Conservation (phyloP, 2,888 invertebrate species). For the Heliothis peltigera region DNA sequence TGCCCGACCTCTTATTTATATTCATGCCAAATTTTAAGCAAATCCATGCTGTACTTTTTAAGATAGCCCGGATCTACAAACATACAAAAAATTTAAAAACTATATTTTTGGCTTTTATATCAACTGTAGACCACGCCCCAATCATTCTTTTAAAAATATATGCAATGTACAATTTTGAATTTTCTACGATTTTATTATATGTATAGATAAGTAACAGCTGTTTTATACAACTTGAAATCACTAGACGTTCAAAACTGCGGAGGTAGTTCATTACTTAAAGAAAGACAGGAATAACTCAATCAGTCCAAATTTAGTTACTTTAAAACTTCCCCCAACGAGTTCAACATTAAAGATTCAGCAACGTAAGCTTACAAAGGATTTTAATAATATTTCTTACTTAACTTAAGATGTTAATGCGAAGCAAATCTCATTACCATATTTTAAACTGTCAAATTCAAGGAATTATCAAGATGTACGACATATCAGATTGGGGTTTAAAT, state of each 20-base stretch:
- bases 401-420: constrained; percentile 17
- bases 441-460: constrained; percentile 15
- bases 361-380: constrained; percentile 2
- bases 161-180: no score
- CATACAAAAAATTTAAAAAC: no score
- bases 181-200: no score
- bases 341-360: constrained; percentile 6
- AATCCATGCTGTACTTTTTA: no score
- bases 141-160: no score
- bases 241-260: background rate
- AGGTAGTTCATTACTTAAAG: background rate
- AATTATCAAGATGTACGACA: constrained; percentile 14
- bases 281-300: background rate
- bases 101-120: no score
- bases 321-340: constrained; percentile 5
- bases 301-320: constrained; percentile 7
- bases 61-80: no score
- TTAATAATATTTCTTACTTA: constrained; percentile 11
- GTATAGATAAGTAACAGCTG: no score
- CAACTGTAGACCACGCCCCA: no score
- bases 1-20: no score
- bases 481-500: constrained; percentile 3
- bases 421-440: constrained; percentile 14
- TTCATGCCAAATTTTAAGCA: no score
- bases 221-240: background rate